phyloP scores from a whole-genome alignment of 2,888 invertebrate species.

The Cryptophagus acutangulus region DNA sequence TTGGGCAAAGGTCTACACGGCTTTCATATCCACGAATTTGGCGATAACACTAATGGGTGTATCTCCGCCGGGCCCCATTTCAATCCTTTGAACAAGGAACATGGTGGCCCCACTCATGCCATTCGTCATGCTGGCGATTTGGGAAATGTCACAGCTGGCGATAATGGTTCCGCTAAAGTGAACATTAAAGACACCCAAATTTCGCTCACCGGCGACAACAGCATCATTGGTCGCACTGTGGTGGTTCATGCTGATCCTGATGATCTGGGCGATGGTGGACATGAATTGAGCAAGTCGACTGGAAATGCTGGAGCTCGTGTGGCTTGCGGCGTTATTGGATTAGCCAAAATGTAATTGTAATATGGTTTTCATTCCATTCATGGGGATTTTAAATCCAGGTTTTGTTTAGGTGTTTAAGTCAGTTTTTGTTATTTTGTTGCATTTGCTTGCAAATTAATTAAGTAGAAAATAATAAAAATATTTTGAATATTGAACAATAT shows the following conservation, averaged over 20 bases:
- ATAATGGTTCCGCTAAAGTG: conserved; percentile 62
- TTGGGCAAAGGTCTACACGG: conserved; percentile 76
- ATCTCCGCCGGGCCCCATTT: conserved; percentile 93
- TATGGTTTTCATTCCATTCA: too few relatives aligned
- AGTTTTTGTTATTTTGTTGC: too few relatives aligned
- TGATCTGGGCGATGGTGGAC: conserved; percentile 89
- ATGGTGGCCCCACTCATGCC: conserved; percentile 71
- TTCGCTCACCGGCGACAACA: conserved; percentile 65
- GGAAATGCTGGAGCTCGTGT: conserved; percentile 91
- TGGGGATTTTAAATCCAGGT: too few relatives aligned
- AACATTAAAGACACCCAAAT: conserved; percentile 60
- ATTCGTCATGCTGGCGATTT: conserved; percentile 87
- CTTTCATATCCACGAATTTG: conserved; percentile 95
- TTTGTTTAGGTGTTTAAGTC: too few relatives aligned
- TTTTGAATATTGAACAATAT: too few relatives aligned
- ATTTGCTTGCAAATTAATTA: too few relatives aligned
- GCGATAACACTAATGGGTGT: conserved; percentile 93
- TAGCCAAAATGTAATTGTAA: conserved; percentile 53
- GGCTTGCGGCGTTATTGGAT: conserved; percentile 85
- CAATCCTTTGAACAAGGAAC: conserved; percentile 76
- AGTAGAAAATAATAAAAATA: too few relatives aligned
- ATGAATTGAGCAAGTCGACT: conserved; percentile 87
- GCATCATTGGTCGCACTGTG: conserved; percentile 77
- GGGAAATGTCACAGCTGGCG: conserved; percentile 59
- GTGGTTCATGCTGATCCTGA: conserved; percentile 92